Base-by-base conservation (phyloP, 2,113 vertebrate species). In the Archocentrus centrarchus region DNA sequence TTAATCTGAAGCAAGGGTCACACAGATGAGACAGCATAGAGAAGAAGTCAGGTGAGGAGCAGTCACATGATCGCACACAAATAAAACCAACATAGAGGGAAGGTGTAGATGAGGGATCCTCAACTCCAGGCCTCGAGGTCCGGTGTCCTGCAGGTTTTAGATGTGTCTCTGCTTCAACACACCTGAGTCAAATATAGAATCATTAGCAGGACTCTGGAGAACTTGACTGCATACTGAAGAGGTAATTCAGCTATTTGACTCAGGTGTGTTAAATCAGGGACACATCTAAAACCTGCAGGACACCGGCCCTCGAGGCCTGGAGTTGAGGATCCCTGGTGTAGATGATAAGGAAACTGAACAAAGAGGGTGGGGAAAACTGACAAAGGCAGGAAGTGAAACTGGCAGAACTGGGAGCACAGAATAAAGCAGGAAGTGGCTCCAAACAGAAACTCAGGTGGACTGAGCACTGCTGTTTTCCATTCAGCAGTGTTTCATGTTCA, bases 371-470 rank as follows among this genome's bases (percentile, higher is more conserved):
- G 62, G 62, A 39, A 41, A 11, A 13, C 11, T 3, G 41, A 11
- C 41, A 44, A 44, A 44, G 41, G 18, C 50, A 53, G 50, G 64
- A 68, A 47, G 39, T 27, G 39, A 68, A 14, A 47, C 14, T 27
- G 63, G 9, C 7, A 15, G 44, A 15, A 50, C 22, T 1, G 0
- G 15, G 41, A 1, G 13, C 39, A 27, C 39, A 17, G 4, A 66
- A 17, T 22, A 24, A 47, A 4, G 50, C 64, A 70, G 64, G 64
- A 68, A 68, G 39, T 47, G 63, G 39, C 9, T 68, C 27, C 30
- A 35, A 20, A 62, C 30, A 35, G 17, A 62, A 20, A 62, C 60
- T 62, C 13, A 50, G 9, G 5, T 50, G 44, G 60, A 62, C 11
- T 18, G 17, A 62, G 5, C 15, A 7, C 59, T 32, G 24, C 59